Evolutionary conservation across 2,888 invertebrate genomes (phyloP), one percentile per base, ranked within the genome.

Genomic region (Ditylenchus weischeri): DNA sequence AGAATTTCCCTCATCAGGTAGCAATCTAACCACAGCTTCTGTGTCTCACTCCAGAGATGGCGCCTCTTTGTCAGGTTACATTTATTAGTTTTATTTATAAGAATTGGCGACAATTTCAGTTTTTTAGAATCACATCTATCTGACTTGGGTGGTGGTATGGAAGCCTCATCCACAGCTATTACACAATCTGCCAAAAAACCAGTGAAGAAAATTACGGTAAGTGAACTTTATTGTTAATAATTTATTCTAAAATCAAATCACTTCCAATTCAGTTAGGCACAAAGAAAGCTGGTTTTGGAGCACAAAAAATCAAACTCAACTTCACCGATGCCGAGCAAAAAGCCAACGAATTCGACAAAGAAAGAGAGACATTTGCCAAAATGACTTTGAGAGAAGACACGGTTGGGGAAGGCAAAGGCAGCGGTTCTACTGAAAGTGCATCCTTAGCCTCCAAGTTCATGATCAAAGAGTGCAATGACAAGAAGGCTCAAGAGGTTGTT

Each of bases 291-390:
- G 91, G 91, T 0, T 86, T 96, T 64, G 96, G 96, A 62, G 98
- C 96, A 19, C 93, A 92, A 62, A 91, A 91, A 84, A 92, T 96
- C 36, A 90, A 90, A 79, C 89, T 92, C 38, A 92, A 95, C 85
- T 98, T 98, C 84, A 91, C 91, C 21, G 94, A 93, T 82, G 89
- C 96, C 70, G 95, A 96, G 85, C 89, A 90, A 73, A 90, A 91
- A 81, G 94, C 93, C 8, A 89, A 90, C 79, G 87, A 90, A 84
- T 89, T 90, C 3, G 91, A 92, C 84, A 90, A 91, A 84, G 87
- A 89, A 60, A 88, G 88, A 83, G 84, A 71, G 21, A 62, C 65
- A 21, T 63, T 68, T 35, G 57, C 70, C 35, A 76, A 77, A 29
- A 62, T 78, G 54, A 66, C 72, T 18, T 65, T 76, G 62, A 57